These are phyloP conservation scores for Neotragus pygmaeus DNA, from an alignment of 2,113 vertebrate species.

Conservation along the genomic window DNA sequence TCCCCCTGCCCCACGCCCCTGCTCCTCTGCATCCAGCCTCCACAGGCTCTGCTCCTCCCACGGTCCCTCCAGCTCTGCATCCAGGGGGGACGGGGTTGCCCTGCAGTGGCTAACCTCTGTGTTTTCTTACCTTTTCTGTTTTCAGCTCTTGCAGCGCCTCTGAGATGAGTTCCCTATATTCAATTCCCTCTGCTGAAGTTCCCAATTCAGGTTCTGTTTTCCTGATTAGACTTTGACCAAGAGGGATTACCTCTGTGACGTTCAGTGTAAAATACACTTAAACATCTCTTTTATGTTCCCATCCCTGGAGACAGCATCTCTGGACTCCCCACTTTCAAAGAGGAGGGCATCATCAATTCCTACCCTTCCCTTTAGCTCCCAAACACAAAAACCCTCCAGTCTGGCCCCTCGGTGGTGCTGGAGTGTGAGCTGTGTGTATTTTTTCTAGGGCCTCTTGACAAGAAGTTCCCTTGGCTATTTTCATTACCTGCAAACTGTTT, in stretches of 20 bases:
- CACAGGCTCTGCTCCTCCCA: neutral
- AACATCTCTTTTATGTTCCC: neutral
- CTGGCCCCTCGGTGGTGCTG: neutral
- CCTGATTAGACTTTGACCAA: neutral
- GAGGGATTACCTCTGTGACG: too few species aligned
- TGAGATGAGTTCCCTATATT: neutral
- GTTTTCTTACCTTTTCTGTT: neutral
- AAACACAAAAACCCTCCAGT: neutral
- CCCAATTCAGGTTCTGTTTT: neutral
- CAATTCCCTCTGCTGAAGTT: neutral
- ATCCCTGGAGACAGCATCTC: neutral
- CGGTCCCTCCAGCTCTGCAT: neutral
- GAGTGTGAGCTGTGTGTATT: neutral
- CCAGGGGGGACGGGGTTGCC: neutral
- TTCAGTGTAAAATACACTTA: neutral
- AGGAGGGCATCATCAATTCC: neutral
- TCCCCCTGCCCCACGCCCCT: fast-evolving
- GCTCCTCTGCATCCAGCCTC: neutral
- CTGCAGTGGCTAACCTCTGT: neutral
- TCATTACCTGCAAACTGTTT: slow-evolving; percentile 62
- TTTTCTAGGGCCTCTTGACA: too few species aligned
- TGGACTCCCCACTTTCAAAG: neutral
- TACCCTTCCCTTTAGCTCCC: neutral
- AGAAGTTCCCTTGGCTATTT: neutral
- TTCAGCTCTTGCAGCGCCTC: neutral